A percentile compares a stretch with the other conserved stretches of the same genome.
Conservation (phyloP, 2,797 vertebrate genomes). For the Lepus townsendii region DNA sequence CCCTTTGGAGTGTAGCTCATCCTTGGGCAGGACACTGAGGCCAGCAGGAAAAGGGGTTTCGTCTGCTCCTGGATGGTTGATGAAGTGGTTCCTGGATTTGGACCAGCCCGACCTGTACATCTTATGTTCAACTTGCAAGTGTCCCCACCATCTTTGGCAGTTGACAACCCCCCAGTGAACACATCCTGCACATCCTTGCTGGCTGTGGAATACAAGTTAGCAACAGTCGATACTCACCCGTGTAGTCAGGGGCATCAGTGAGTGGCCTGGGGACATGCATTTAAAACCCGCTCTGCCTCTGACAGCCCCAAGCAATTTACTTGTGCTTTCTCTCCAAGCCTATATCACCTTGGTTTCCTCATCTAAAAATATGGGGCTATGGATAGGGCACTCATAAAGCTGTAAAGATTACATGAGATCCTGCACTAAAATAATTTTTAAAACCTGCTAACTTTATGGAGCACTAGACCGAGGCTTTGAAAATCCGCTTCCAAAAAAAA, state of each 20-base stretch:
- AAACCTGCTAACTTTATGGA: neutral
- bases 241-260: neutral
- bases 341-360: neutral
- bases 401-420: neutral
- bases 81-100: neutral
- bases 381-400: neutral
- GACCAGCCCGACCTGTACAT: too few species aligned
- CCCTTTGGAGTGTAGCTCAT: neutral
- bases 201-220: neutral
- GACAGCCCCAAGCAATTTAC: neutral
- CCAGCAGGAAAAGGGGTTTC: neutral
- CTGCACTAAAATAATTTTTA: neutral
- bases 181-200: neutral
- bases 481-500: constrained; percentile 12
- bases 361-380: neutral
- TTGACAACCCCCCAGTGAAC: neutral
- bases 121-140: neutral
- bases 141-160: neutral
- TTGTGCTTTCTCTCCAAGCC: neutral
- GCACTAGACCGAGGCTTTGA: neutral
- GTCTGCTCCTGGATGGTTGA: neutral
- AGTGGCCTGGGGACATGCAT: neutral
- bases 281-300: neutral
- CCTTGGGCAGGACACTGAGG: neutral
- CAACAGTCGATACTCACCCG: neutral